Conservation (phyloP, 1,140 invertebrate species). For the Drosophila yakuba region DNA sequence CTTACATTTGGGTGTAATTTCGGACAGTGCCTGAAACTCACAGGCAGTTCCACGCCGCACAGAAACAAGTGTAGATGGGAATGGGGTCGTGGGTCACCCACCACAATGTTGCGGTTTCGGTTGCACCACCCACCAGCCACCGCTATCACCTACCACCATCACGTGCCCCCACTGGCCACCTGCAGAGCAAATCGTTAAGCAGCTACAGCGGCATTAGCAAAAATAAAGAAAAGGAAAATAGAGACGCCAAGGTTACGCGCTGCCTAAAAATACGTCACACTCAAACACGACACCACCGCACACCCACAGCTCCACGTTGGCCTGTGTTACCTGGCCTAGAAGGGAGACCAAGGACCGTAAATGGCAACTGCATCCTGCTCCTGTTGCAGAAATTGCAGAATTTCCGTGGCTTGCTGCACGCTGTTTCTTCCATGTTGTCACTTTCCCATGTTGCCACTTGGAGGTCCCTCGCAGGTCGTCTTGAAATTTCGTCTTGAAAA, state of each 20-base stretch:
- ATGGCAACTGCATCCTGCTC: constrained; percentile 36
- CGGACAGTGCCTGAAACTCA: constrained; percentile 43
- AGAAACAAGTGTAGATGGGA: constrained; percentile 17
- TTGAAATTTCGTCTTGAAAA: background rate
- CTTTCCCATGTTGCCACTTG: background rate
- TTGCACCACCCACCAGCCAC: constrained; percentile 3
- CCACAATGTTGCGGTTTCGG: constrained; percentile 51
- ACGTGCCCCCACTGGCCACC: constrained; percentile 7
- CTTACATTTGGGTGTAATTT: background rate
- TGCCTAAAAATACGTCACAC: constrained; percentile 38
- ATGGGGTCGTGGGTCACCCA: constrained; percentile 8
- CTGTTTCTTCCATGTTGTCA: constrained; percentile 13
- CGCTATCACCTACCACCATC: background rate
- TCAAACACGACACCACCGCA: constrained; percentile 13
- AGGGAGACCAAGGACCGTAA: constrained; percentile 16
- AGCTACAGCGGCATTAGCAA: constrained; percentile 22
- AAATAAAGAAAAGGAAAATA: constrained; percentile 38
- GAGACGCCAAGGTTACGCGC: constrained; percentile 70
- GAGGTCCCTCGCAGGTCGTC: background rate
- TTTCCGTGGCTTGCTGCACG: constrained; percentile 55
- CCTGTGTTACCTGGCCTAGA: constrained; percentile 3
- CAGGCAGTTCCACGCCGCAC: constrained; percentile 58
- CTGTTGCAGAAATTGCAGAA: constrained; percentile 33
- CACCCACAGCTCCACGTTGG: constrained; percentile 1
- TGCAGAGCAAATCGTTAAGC: constrained; percentile 59